Conservation (phyloP, 2,888 invertebrate genomes). For the Candidula unifasciata region DNA sequence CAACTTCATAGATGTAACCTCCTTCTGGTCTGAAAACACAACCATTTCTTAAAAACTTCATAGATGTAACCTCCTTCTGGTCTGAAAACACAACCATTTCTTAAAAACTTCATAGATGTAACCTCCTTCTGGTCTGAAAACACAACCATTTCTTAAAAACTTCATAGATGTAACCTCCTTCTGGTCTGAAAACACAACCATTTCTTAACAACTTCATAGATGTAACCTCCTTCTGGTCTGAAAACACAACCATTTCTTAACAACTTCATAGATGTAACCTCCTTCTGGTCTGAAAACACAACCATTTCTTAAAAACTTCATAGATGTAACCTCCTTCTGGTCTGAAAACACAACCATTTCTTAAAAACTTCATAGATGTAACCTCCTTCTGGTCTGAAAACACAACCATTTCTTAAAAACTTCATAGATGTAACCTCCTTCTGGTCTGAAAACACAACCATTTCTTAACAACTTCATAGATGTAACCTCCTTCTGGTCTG, state of each 20-base stretch:
- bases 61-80: slow-evolving; percentile 80
- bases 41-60: neutral
- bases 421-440: neutral
- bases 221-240: neutral
- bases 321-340: neutral
- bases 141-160: neutral
- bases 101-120: neutral
- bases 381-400: slow-evolving; percentile 78
- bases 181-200: slow-evolving; percentile 55
- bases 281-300: slow-evolving; percentile 73
- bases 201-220: neutral
- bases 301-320: neutral
- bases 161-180: slow-evolving; percentile 81
- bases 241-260: neutral
- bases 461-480: no score
- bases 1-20: neutral
- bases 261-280: no score
- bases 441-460: neutral
- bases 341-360: neutral
- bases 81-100: slow-evolving; percentile 48
- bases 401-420: neutral
- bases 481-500: slow-evolving; percentile 79
- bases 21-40: neutral
- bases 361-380: no score
- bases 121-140: neutral